A percentile compares a stretch with the other conserved stretches of the same genome.
Evolutionary conservation across 2,113 vertebrate genomes (phyloP).

Genomic region (Acrocephalus kingi): DNA sequence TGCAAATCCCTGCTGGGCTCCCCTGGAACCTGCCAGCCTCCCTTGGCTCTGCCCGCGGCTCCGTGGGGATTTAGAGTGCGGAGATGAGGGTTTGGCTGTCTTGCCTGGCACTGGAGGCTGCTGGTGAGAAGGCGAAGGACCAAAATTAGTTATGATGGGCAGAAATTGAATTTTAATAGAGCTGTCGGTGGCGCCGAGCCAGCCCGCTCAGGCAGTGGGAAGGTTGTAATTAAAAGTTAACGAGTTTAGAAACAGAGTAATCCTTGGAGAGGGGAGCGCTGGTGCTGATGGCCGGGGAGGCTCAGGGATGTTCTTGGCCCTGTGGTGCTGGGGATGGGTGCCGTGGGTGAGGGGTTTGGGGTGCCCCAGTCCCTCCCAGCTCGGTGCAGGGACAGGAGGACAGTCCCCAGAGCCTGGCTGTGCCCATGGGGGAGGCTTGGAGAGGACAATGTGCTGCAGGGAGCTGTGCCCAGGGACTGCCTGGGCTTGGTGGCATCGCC

Average conservation of each 20-base stretch:
- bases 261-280: conserved; percentile 49
- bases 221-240: conserved; percentile 84
- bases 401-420: neutral
- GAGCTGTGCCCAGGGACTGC: neutral
- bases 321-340: fast-evolving
- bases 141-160: conserved; percentile 75
- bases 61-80: neutral
- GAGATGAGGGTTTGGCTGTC: neutral
- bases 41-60: neutral
- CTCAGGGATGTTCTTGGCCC: neutral
- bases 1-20: neutral
- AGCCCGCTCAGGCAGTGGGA: conserved; percentile 74
- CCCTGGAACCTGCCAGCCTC: neutral
- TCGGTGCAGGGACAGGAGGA: fast-evolving
- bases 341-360: neutral
- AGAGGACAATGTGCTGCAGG: fast-evolving
- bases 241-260: conserved; percentile 74
- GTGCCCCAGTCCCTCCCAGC: neutral
- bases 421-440: neutral
- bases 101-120: conserved; percentile 57
- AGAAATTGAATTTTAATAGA: conserved; percentile 82
- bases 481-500: neutral
- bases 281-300: neutral
- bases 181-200: conserved; percentile 75
- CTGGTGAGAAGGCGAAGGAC: conserved; percentile 26